phyloP scores from a whole-genome alignment of 53 echinoderm and acorn worm genomes.

The Holothuria scabra region DNA sequence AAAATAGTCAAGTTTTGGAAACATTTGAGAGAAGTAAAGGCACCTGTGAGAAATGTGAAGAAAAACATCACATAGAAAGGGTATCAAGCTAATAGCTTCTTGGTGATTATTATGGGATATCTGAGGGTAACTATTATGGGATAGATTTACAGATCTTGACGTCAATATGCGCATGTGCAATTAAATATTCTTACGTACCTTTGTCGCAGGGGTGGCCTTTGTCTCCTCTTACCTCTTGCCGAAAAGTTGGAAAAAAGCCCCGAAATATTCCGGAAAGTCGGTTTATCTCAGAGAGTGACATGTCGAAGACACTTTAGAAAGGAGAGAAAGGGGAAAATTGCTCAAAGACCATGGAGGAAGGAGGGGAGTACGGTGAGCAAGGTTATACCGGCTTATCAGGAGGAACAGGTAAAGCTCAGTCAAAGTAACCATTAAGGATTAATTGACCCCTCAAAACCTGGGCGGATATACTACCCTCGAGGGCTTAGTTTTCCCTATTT shows the following conservation, averaged over 20 bases:
- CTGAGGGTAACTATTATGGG: constrained; percentile 98
- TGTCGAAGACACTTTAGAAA: background rate
- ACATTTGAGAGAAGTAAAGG: no score
- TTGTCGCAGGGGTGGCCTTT: constrained; percentile 99
- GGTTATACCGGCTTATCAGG: constrained; percentile 50
- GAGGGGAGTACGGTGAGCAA: constrained; percentile 32
- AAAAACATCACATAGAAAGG: background rate
- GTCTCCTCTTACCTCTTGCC: constrained; percentile 57
- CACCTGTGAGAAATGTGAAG: no score
- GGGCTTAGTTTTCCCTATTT: background rate
- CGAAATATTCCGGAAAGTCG: constrained; percentile 23
- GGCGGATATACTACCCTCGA: constrained; percentile 17
- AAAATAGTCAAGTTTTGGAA: no score
- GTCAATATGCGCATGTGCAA: constrained; percentile 99
- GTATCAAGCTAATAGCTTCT: constrained; percentile 33
- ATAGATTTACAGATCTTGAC: constrained; percentile 94
- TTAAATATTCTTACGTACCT: constrained; percentile 94
- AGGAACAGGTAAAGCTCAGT: constrained; percentile 44
- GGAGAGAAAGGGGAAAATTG: background rate
- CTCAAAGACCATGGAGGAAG: constrained; percentile 28
- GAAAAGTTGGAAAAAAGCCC: constrained; percentile 10
- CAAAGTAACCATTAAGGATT: constrained; percentile 43
- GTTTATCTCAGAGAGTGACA: background rate
- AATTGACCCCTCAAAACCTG: constrained; percentile 37
- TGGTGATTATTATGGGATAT: constrained; percentile 96